Evolutionary conservation across 2,113 vertebrate genomes (phyloP), one percentile per base, ranked within the genome.

Genomic region (Sapayoa aenigma): DNA sequence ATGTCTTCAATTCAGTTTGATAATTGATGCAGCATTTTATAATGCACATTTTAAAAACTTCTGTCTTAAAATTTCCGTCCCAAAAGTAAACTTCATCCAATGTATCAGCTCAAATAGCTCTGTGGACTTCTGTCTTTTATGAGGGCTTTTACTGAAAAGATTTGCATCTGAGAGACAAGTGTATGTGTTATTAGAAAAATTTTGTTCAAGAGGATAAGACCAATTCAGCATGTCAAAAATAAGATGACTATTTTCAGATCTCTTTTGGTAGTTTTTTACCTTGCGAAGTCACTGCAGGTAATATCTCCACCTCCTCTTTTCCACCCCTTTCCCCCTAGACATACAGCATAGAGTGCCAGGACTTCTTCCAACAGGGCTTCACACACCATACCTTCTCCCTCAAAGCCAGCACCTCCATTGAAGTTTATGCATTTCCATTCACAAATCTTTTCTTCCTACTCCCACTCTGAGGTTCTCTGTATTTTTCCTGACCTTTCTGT

Each of bases 271-370:
- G 4, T 20, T 39, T 76, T 80, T 63, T 60, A 24, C 15, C 5
- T 41, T 14, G 19, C 35, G 31, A 76, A 84, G 39, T 31, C 35
- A 63, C 31, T 53, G n/a, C 12, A 24, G 25, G 15, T 39, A 74
- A 46, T n/a, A 55, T 5, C 8, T 56, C 11, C 20, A 18, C 9
- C 9, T 39, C 25, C 35, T 87, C 9, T 44, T 89, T 84, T 52
- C 46, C 23, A 60, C 5, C 17, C 3, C 11, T 81, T 33, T 68
- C 33, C 23, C 31, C 8, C 13, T 37, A 80, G 59, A 50, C 8
- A 31, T 9, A 13, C 7, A 24, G 1, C 1, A 2, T 37, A 46
- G 7, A 47, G 23, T 5, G 3, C 7, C 17, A 72, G 14, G 41
- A 62, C 5, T 49, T 58, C 31, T 83, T 75, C 47, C 24, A 49